Evolutionary conservation across 2,888 invertebrate species (phyloP).

Genomic region (Trichacis sp.): DNA sequence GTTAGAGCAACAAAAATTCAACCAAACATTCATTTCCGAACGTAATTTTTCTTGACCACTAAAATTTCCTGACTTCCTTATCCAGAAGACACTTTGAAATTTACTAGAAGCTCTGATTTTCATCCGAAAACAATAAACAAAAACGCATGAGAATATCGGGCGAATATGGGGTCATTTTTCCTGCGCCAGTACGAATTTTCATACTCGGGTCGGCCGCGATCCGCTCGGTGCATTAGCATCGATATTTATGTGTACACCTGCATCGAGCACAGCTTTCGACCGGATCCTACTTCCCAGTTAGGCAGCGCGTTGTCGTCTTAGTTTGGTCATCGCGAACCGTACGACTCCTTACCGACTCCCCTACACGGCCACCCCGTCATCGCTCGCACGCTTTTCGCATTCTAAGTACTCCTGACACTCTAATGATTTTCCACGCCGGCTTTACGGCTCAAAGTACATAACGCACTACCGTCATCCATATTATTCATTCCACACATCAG

Average conservation of each 20-base stretch:
- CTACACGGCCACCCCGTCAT: constrained; percentile 67
- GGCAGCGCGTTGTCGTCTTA: constrained; percentile 66
- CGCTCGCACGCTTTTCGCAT: constrained; percentile 66
- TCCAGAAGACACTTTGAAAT: too few relatives aligned
- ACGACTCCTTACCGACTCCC: constrained; percentile 63
- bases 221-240: constrained; percentile 63
- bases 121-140: too few relatives aligned
- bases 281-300: constrained; percentile 68
- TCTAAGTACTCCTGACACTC: constrained; percentile 57
- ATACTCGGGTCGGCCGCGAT: constrained; percentile 45
- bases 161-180: not conserved
- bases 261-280: constrained; percentile 63
- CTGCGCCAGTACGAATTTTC: constrained; percentile 17
- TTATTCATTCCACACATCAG: too few relatives aligned
- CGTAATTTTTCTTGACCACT: too few relatives aligned
- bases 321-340: constrained; percentile 66
- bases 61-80: too few relatives aligned
- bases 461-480: too few relatives aligned
- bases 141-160: too few relatives aligned
- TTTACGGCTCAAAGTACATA: constrained; percentile 27
- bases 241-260: constrained; percentile 68
- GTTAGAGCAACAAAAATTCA: too few relatives aligned
- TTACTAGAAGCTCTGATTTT: too few relatives aligned
- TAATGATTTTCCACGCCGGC: constrained; percentile 58
- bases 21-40: too few relatives aligned